phyloP scores from a whole-genome alignment of 1,140 invertebrate genomes.

The Scaptomyza pallida region DNA sequence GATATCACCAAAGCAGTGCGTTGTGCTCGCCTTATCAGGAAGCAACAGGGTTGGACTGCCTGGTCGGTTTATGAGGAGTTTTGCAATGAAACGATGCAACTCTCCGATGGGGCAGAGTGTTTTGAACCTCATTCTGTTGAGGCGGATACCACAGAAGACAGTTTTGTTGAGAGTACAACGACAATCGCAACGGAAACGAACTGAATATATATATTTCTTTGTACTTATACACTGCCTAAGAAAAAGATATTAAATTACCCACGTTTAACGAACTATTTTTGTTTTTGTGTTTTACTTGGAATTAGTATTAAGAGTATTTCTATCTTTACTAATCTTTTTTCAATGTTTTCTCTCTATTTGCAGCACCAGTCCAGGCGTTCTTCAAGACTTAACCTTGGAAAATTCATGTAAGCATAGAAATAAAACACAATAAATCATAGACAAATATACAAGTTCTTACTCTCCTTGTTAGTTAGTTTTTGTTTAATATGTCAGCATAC shows the following conservation, averaged over 20 bases:
- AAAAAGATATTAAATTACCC: neutral
- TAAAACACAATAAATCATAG: too few species aligned
- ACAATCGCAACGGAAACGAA: constrained; percentile 23
- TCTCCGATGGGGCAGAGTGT: constrained; percentile 58
- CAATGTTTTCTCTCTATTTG: constrained; percentile 67
- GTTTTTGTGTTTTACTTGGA: neutral
- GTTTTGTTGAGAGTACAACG: constrained; percentile 10
- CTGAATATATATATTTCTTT: constrained; percentile 14
- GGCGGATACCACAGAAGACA: neutral
- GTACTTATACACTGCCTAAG: constrained; percentile 13
- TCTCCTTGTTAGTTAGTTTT: too few species aligned
- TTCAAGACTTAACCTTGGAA: constrained; percentile 85
- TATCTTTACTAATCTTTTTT: constrained; percentile 44
- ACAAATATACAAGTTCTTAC: too few species aligned
- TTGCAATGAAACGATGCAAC: constrained; percentile 75
- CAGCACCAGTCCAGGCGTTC: constrained; percentile 85
- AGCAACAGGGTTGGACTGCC: constrained; percentile 87
- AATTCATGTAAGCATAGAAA: constrained; percentile 69
- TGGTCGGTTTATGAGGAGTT: constrained; percentile 87
- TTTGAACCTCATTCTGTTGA: constrained; percentile 34
- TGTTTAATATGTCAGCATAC: constrained; percentile 21
- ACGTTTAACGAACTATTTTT: neutral
- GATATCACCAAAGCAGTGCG: constrained; percentile 72
- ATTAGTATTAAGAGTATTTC: neutral
- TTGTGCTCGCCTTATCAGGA: constrained; percentile 66